phyloP scores from a whole-genome alignment of 2,113 vertebrate species.

The Poeciliopsis occidentalis region DNA sequence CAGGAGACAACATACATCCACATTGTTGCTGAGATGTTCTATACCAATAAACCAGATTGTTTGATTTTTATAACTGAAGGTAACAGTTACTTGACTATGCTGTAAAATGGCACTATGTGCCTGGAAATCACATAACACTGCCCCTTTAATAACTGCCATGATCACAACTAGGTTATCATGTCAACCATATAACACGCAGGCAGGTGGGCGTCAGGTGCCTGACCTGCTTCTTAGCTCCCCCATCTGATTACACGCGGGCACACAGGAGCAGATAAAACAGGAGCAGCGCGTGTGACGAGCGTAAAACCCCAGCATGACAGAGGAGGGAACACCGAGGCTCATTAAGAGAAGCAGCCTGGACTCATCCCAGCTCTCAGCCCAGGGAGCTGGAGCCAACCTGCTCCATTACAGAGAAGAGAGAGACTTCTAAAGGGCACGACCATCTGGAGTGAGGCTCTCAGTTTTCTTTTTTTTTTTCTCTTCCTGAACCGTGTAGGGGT shows the following conservation, averaged over 20 bases:
- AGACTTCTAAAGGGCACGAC: conserved; percentile 73
- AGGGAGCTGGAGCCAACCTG: conserved; percentile 65
- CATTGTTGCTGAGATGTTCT: not conserved
- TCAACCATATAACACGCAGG: conserved; percentile 20
- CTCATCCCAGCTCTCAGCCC: conserved; percentile 66
- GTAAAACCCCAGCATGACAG: conserved; percentile 65
- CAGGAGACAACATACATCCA: not conserved
- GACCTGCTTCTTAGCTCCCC: conserved; percentile 38
- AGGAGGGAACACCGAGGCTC: conserved; percentile 71
- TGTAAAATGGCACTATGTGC: too few relatives aligned
- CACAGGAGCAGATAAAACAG: conserved; percentile 52
- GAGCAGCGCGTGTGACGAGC: conserved; percentile 39
- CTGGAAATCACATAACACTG: too few relatives aligned
- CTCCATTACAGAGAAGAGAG: conserved; percentile 68
- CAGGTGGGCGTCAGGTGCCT: conserved; percentile 34
- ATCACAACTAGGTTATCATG: conserved; percentile 48
- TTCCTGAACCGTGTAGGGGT: conserved; percentile 34
- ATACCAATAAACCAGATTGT: too few relatives aligned
- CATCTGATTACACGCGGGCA: conserved; percentile 59
- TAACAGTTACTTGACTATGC: too few relatives aligned
- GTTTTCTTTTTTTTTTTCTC: conserved; percentile 29
- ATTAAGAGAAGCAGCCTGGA: conserved; percentile 76
- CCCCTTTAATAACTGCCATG: not conserved
- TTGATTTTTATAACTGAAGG: too few relatives aligned
- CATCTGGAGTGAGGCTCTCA: conserved; percentile 68